phyloP scores from a whole-genome alignment of 1,140 invertebrate genomes.

The Antheraea mylitta region DNA sequence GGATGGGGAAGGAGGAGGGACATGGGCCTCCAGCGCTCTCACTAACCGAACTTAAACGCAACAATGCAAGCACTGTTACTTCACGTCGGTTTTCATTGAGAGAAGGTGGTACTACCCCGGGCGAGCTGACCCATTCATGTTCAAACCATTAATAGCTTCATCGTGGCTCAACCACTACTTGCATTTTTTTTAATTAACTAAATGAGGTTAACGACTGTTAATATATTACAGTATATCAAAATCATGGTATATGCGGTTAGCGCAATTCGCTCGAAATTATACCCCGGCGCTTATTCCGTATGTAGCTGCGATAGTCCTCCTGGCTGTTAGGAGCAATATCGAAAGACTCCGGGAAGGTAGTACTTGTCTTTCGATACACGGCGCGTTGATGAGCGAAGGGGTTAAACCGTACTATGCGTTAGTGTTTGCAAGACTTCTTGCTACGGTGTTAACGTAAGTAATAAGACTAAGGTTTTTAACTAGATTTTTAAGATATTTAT shows the following conservation, averaged over 20 bases:
- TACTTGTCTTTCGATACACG: slow-evolving; percentile 44
- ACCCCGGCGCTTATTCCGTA: slow-evolving; percentile 53
- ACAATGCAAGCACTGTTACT: too few relatives aligned
- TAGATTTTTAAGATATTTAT: too few relatives aligned
- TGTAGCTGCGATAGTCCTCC: slow-evolving; percentile 47
- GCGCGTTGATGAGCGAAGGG: slow-evolving; percentile 48
- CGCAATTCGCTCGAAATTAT: slow-evolving; percentile 54
- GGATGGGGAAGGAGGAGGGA: too few relatives aligned
- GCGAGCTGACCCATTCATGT: too few relatives aligned
- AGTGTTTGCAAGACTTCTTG: slow-evolving; percentile 41
- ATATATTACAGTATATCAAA: slow-evolving; percentile 48
- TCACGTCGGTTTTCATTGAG: too few relatives aligned
- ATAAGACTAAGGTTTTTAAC: not conserved
- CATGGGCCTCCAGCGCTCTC: too few relatives aligned
- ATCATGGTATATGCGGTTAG: slow-evolving; percentile 59
- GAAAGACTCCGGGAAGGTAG: slow-evolving; percentile 38
- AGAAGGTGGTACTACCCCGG: too few relatives aligned
- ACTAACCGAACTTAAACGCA: too few relatives aligned
- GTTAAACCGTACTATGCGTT: slow-evolving; percentile 56
- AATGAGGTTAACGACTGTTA: not conserved
- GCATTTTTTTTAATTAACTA: too few relatives aligned
- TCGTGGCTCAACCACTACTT: too few relatives aligned
- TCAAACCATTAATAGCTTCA: too few relatives aligned
- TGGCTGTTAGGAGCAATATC: slow-evolving; percentile 49
- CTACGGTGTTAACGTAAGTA: slow-evolving; percentile 46